Percentiles rank a stretch among this genome's conserved stretches.
These are phyloP conservation scores for Kobus ellipsiprymnus DNA, from an alignment of 2,113 vertebrate genomes.

Conservation along the genomic window DNA sequence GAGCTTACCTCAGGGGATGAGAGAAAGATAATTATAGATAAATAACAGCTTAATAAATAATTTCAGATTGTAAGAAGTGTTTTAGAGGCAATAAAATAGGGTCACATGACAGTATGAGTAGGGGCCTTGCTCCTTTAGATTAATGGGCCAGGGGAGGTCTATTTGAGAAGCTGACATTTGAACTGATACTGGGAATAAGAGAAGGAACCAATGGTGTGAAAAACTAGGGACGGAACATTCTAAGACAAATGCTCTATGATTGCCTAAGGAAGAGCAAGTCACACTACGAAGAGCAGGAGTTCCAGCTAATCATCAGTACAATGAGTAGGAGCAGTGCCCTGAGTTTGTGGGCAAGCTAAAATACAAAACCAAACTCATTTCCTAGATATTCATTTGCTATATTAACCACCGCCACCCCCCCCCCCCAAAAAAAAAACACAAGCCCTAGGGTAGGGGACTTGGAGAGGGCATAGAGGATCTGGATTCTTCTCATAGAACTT, in stretches of 20 bases:
- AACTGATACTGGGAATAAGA: neutral
- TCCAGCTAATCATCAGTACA: neutral
- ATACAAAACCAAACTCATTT: neutral
- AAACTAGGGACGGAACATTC: neutral
- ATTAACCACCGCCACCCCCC: neutral
- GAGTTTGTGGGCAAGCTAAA: neutral
- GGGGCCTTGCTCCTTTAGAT: neutral
- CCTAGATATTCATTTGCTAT: neutral
- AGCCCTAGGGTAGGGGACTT: neutral
- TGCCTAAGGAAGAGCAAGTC: neutral
- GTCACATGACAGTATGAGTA: neutral
- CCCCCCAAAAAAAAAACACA: neutral
- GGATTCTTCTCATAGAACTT: neutral
- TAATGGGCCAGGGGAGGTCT: neutral
- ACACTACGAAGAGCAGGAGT: neutral
- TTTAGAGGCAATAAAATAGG: neutral
- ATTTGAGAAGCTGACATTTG: neutral
- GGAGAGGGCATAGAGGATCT: neutral
- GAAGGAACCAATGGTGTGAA: neutral
- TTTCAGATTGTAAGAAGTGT: neutral
- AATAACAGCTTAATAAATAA: neutral
- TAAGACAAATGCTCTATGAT: neutral
- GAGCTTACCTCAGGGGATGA: neutral
- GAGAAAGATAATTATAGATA: neutral
- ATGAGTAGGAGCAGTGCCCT: neutral